phyloP scores from a whole-genome alignment of 2,797 vertebrate species.

The Mycteria americana region DNA sequence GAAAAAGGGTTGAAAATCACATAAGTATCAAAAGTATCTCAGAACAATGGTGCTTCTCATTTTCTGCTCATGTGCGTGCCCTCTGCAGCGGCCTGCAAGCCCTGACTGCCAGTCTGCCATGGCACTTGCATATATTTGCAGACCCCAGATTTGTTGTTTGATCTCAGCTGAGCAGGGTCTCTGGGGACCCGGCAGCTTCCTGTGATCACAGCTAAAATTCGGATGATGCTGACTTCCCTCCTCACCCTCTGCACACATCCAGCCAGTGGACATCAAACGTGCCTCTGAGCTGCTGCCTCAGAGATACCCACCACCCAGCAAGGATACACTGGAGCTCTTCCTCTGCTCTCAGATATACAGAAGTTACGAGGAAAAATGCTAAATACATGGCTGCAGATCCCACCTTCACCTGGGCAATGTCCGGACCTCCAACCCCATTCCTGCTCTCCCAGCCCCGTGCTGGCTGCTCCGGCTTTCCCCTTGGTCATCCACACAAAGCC shows the following conservation, averaged over 20 bases:
- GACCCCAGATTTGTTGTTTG: not conserved
- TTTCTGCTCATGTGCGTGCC: not conserved
- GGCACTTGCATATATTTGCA: not conserved
- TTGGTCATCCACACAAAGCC: not conserved
- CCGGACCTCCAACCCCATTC: not conserved
- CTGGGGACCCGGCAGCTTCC: not conserved
- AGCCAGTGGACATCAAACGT: not conserved
- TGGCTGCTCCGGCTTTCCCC: not conserved
- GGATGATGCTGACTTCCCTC: not conserved
- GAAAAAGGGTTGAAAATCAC: not conserved
- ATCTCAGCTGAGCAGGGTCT: not conserved
- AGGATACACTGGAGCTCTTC: not conserved
- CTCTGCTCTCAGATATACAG: not conserved
- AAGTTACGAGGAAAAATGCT: not conserved
- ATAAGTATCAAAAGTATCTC: fast-evolving
- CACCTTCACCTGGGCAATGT: not conserved
- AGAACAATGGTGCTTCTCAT: not conserved
- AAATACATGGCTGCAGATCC: not conserved
- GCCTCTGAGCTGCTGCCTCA: not conserved
- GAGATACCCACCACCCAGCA: not conserved
- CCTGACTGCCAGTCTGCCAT: not conserved
- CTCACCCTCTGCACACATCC: not conserved
- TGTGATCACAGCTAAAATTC: not conserved
- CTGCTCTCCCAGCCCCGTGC: not conserved
- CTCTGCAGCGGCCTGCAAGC: not conserved